Base-by-base conservation (phyloP, 2,797 vertebrate genomes). In the Eulemur albifrons region DNA sequence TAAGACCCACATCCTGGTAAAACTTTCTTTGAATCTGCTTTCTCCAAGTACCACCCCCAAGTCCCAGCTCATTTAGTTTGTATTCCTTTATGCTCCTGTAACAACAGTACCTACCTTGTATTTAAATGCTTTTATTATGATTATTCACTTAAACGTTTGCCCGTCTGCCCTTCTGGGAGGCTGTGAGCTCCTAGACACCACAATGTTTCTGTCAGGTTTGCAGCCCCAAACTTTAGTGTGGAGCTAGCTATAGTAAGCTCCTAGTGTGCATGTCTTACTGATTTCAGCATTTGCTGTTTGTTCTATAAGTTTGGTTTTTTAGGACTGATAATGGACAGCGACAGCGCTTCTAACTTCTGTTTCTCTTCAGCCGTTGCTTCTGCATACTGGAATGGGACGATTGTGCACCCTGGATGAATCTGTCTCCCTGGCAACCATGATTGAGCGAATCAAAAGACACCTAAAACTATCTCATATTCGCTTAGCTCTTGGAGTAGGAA, bases 361-460 rank as follows among this genome's bases (percentile, higher is more conserved):
- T 97, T 97, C 59, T 92, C 73, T 40, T 20, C 97, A 99, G 99
- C 98, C 98, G 32, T 99, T 98, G 70, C 98, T 99, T 69, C 98
- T 98, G 2, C 98, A 99, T 20, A 99, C 99, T 5, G 99, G 99
- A 75, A 99, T 99, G 98, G 99, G 99, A 8, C 99, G 99, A 21
- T 97, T 99, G 52, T 99, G 99, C 92, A 98, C 98, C 8, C 97
- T 99, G 98, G 98, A 98, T 0, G 94, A 99, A 91, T 97, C 99
- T 0, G 97, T 99, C 72, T 98, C 99, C 25, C 79, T 99, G 93
- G 97, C 98, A 65, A 97, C 97, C 61, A 97, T 99, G 2, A 97
- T 99, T 5, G 98, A 99, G 82, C 99, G 98, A 77, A 98, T 99
- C 97, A 99, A 99, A 98, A 98, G 95, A 7, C 99, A 99, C 98